Conservation (phyloP, 2,888 invertebrate genomes). For the Orthonychiurus folsomi region DNA sequence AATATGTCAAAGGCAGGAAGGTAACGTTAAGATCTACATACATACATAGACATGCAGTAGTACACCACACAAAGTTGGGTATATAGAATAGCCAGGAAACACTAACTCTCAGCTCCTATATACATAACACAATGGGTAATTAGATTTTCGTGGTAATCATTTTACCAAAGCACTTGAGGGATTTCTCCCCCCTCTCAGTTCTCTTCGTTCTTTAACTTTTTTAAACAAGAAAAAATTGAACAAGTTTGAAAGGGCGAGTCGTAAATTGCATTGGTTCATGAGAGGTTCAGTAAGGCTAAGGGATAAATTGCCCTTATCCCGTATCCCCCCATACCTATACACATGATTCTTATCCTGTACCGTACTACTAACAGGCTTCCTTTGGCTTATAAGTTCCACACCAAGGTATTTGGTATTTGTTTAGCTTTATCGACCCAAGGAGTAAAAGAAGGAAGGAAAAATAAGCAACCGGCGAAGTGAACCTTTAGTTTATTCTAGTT, state of each 20-base stretch:
- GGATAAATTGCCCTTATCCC: background rate
- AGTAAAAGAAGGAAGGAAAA: background rate
- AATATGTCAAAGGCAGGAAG: background rate
- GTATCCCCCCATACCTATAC: too few species aligned
- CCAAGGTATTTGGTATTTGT: slow-evolving; percentile 1
- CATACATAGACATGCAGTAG: too few species aligned
- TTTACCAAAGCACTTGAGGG: background rate
- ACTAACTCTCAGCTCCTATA: background rate
- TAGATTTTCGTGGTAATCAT: background rate
- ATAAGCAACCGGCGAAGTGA: background rate
- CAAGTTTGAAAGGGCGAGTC: background rate
- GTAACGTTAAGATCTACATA: too few species aligned
- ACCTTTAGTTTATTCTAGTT: background rate
- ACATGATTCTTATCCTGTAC: too few species aligned
- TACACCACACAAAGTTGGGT: too few species aligned
- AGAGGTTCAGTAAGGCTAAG: too few species aligned
- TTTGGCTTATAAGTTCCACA: background rate
- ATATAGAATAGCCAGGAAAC: too few species aligned
- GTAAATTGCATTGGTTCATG: background rate
- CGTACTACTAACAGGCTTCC: background rate
- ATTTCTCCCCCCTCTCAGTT: too few species aligned
- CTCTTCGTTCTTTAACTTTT: background rate
- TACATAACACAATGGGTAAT: background rate
- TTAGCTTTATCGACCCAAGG: background rate
- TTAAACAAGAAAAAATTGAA: background rate